Evolutionary conservation across 2,797 vertebrate genomes (phyloP), one percentile per base, ranked within the genome.

Genomic region (Falco concolor): DNA sequence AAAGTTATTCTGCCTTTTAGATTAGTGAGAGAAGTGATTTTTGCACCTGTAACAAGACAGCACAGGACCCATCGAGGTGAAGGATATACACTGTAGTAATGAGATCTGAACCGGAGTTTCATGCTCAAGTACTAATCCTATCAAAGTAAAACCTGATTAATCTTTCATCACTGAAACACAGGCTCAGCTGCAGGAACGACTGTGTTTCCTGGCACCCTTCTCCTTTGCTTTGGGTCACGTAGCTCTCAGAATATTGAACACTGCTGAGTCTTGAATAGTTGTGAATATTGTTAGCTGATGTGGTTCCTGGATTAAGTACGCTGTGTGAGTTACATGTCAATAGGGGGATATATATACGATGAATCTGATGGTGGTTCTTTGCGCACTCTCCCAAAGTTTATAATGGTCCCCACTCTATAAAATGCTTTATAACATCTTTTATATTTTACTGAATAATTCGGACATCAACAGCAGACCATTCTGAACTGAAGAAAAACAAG

Each of bases 121-220:
- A 57, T 96, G 93, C 96, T 96, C 74, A 89, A 95, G 88, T 96
- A 94, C 92, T 98, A 98, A 98, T 97, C 96, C 95, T 95, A 54
- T 98, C 96, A 95, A 94, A 97, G 93, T 93, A 95, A 97, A 95
- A 80, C 81, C 82, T 95, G 95, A 92, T 97, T 97, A 97, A 97
- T 97, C 97, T 98, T 96, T 93, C 95, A 86, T 96, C 94, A 70
- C 52, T 91, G 87, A 94, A 96, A 94, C 0, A 0, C 64, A 73
- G 80, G 36, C 78, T 97, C 84, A 15, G 1, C 93, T 96, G 93
- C 91, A 85, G 88, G 73, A 92, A 97, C 95, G 92, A 94, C 89
- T 95, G 90, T 87, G 73, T 96, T 97, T 97, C 93, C 95, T 98
- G 97, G 96, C 96, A 97, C 90, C 94, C 83, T 97, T 82, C 96